A percentile compares a stretch with the other conserved stretches of the same genome.
Evolutionary conservation across 2,888 invertebrate species (phyloP).

Genomic region (Empis livida): DNA sequence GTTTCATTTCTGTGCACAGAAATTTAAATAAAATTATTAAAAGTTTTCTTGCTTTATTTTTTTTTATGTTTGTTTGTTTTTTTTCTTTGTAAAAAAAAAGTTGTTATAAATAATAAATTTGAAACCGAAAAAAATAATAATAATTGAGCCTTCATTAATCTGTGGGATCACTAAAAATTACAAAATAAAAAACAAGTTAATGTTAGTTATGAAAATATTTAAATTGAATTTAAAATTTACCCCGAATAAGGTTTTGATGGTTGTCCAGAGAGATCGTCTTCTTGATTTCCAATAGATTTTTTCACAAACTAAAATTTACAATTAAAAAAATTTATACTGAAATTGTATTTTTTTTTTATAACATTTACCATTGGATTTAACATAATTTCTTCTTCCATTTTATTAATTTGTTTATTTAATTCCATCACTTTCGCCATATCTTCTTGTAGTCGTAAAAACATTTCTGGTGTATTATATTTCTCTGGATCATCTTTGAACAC

Average conservation of each 20-base stretch:
- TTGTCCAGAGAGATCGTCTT: conserved; percentile 40
- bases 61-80: no score
- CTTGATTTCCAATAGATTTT: conserved; percentile 46
- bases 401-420: conserved; percentile 73
- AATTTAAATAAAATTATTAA: no score
- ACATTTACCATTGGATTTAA: conserved; percentile 63
- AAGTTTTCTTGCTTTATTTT: no score
- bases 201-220: not conserved
- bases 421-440: conserved; percentile 77
- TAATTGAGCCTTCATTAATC: conserved; percentile 25
- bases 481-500: conserved; percentile 92
- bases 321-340: conserved; percentile 14
- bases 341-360: not conserved
- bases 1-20: no score
- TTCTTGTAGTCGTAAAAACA: conserved; percentile 74
- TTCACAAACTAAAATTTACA: conserved; percentile 42
- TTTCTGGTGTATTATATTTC: conserved; percentile 81
- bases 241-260: conserved; percentile 32
- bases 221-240: conserved; percentile 16
- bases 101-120: no score
- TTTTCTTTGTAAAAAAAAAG: no score
- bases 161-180: conserved; percentile 26
- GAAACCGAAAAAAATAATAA: no score
- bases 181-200: conserved; percentile 1
- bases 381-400: conserved; percentile 92